A percentile compares a stretch with the other conserved stretches of the same genome.
Evolutionary conservation across 2,113 vertebrate genomes (phyloP).

Genomic region (Fulmarus glacialis): DNA sequence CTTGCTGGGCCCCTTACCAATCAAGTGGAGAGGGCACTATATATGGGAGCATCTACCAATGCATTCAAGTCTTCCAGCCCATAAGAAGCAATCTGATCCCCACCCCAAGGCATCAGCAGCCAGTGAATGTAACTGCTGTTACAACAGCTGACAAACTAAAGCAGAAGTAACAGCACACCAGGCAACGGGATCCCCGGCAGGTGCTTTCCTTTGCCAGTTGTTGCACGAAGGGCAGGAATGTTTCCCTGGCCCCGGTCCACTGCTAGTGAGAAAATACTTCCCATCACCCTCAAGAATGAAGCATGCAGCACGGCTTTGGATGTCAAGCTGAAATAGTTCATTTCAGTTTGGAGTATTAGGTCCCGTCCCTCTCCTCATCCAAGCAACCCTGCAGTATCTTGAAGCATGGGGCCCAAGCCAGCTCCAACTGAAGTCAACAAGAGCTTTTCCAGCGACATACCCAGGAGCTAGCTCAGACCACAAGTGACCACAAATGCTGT

Average conservation of each 20-base stretch:
- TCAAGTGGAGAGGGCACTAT: background rate
- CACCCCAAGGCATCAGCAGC: background rate
- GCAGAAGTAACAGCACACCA: slow-evolving; percentile 37
- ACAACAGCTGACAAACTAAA: slow-evolving; percentile 53
- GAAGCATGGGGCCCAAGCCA: rapidly evolving
- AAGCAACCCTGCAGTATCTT: background rate
- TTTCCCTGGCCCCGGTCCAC: background rate
- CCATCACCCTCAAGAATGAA: background rate
- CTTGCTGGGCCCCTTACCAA: background rate
- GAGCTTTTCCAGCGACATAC: background rate
- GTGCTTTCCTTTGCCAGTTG: slow-evolving; percentile 9
- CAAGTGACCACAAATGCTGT: background rate
- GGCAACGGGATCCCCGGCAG: slow-evolving; percentile 15
- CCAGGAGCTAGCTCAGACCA: background rate
- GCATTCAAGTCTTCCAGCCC: background rate
- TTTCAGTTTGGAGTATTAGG: background rate
- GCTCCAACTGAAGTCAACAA: background rate
- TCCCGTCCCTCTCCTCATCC: rapidly evolving
- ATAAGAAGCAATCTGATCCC: slow-evolving; percentile 35
- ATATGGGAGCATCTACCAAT: slow-evolving; percentile 39
- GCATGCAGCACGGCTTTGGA: rapidly evolving
- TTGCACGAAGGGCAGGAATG: slow-evolving; percentile 22
- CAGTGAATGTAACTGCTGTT: slow-evolving; percentile 21
- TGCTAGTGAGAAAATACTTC: background rate
- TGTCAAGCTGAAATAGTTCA: background rate